Percentiles rank a stretch among this genome's conserved stretches.
Evolutionary conservation across 2,888 invertebrate genomes (phyloP).

Genomic region (Polylopha cassiicola): DNA sequence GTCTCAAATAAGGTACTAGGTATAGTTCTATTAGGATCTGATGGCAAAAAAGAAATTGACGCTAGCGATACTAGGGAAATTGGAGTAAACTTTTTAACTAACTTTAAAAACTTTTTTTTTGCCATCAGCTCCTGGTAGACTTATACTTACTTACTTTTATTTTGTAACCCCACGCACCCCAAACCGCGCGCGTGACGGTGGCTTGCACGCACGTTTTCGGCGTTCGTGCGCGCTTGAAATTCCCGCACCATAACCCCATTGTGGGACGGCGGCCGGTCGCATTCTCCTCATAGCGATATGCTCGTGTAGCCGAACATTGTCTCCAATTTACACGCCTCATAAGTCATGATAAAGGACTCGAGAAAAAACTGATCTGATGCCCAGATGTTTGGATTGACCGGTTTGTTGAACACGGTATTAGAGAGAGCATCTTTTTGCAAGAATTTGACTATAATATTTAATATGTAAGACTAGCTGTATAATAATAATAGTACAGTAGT

Average conservation of each 20-base stretch:
- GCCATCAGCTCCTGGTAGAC: slow-evolving; percentile 2
- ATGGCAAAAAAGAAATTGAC: too few relatives aligned
- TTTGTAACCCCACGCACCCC: background rate
- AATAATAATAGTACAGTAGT: too few relatives aligned
- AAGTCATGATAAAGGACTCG: slow-evolving; percentile 22
- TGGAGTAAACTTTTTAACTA: too few relatives aligned
- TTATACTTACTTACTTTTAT: too few relatives aligned
- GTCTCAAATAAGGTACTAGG: too few relatives aligned
- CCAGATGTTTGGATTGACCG: slow-evolving; percentile 1
- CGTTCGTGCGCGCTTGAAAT: slow-evolving; percentile 35
- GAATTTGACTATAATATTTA: too few relatives aligned
- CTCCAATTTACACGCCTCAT: slow-evolving; percentile 52
- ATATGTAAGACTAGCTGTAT: too few relatives aligned
- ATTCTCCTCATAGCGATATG: slow-evolving; percentile 66
- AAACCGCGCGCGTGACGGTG: slow-evolving; percentile 5
- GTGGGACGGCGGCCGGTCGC: slow-evolving; percentile 39
- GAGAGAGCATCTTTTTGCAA: slow-evolving; percentile 4
- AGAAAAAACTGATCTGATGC: slow-evolving; percentile 13
- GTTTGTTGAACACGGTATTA: slow-evolving; percentile 5
- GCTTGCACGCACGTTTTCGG: slow-evolving; percentile 54
- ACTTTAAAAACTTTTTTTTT: too few relatives aligned
- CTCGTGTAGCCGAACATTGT: slow-evolving; percentile 55
- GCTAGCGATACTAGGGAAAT: too few relatives aligned
- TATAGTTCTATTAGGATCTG: too few relatives aligned
- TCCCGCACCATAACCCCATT: slow-evolving; percentile 22